Evolutionary conservation across 35 echinoderm and acorn worm species (phyloP).

Genomic region (Ptychodera flava): DNA sequence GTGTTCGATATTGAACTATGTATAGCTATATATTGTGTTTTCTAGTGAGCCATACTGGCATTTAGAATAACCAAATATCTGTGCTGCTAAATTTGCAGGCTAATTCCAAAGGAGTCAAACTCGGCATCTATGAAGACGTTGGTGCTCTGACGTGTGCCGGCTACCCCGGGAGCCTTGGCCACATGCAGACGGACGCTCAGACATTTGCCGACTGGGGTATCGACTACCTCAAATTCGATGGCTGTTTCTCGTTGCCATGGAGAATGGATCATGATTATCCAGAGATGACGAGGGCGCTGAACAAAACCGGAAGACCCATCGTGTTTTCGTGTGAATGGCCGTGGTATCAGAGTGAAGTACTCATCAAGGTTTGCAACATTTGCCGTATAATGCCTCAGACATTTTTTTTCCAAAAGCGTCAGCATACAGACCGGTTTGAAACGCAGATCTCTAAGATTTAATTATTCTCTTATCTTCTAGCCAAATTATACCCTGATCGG

Average conservation of each 20-base stretch:
- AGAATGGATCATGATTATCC: constrained; percentile 62
- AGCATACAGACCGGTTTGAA: neutral
- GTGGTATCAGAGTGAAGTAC: constrained; percentile 61
- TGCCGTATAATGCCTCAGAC: too few species aligned
- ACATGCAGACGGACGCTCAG: constrained; percentile 34
- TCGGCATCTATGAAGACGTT: constrained; percentile 38
- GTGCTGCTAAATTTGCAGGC: too few species aligned
- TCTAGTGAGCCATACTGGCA: too few species aligned
- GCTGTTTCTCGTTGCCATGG: constrained; percentile 11
- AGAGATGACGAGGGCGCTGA: constrained; percentile 77
- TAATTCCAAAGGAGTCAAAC: constrained; percentile 31
- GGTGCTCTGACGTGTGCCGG: constrained; percentile 33
- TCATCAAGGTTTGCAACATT: neutral
- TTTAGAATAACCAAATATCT: too few species aligned
- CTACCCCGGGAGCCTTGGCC: constrained; percentile 30
- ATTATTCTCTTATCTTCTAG: neutral
- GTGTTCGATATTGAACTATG: too few species aligned
- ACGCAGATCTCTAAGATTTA: neutral
- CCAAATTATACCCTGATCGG: neutral
- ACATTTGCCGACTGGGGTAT: constrained; percentile 58
- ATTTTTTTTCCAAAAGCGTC: neutral
- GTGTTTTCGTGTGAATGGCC: constrained; percentile 97
- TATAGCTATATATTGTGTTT: too few species aligned
- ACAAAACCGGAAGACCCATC: constrained; percentile 87
- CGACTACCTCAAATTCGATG: constrained; percentile 47